Evolutionary conservation across 2,113 vertebrate genomes (phyloP), one percentile per base, ranked within the genome.

Genomic region (Phyllostomus hastatus): DNA sequence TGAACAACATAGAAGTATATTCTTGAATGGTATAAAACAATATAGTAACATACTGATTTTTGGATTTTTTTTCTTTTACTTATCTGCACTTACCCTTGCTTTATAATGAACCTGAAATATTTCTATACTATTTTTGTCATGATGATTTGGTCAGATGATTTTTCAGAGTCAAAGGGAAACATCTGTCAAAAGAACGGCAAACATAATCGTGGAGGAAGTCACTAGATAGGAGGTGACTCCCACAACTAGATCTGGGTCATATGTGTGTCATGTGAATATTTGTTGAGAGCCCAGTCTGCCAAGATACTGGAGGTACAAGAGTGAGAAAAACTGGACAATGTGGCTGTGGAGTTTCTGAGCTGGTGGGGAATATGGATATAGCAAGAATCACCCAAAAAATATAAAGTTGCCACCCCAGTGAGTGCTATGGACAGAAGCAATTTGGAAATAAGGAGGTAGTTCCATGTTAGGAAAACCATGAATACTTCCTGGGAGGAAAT

Each of bases 91-190:
- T 91, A 88, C 1, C 16, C 24, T 11, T 86, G 26, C 8, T 81
- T 94, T 76, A 69, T 64, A 83, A 81, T 54, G 31, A 88, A 48
- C 41, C 38, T 78, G 15, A 61, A 85, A 64, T 48, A 85, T 43
- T 33, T 91, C 66, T 7, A 11, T 43, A 46, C 52, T 83, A 41
- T 48, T 94, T 92, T 66, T 10, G 10, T 78, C 83, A 61, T 43
- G 15, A 86, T 46, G 33, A 93, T 88, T 61, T 95, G 26, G 59
- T 82, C 86, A 33, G 48, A 59, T 93, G 95, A 91, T 57, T 35
- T 41, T 48, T 48, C 73, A 78, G 22, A 91, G 91, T 95, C 84
- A 95, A 82, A 80, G 38, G 66, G 10, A 91, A 91, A 67, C 14
- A 33, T 11, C 35, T 73, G 52, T 67, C 48, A 88, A 81, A 94